Percentiles rank a stretch among this genome's conserved stretches.
These are phyloP conservation scores for Eupithecia pulchellata DNA, from an alignment of 2,888 invertebrate genomes.

Conservation along the genomic window DNA sequence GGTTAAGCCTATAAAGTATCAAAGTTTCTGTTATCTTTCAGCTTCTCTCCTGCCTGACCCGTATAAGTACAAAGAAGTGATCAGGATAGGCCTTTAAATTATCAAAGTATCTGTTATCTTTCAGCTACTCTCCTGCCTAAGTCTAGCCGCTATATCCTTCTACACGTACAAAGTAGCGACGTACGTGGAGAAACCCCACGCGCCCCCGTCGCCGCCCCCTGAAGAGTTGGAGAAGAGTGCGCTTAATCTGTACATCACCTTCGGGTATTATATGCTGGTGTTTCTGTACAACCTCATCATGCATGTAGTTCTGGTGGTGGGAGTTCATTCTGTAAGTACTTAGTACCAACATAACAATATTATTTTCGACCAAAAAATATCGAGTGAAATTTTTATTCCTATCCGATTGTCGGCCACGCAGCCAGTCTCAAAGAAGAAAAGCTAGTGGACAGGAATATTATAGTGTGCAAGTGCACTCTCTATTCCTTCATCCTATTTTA, in stretches of 20 bases:
- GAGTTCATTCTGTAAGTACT: slow-evolving; percentile 67
- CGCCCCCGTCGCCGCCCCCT: slow-evolving; percentile 48
- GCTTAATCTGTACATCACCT: slow-evolving; percentile 66
- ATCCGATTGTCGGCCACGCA: too few relatives aligned
- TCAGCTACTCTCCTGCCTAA: slow-evolving; percentile 62
- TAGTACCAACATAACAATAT: too few relatives aligned
- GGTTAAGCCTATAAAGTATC: too few relatives aligned
- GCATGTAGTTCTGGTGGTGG: slow-evolving; percentile 65
- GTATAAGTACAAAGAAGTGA: background rate
- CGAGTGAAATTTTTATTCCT: too few relatives aligned
- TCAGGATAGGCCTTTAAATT: too few relatives aligned
- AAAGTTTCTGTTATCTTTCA: too few relatives aligned
- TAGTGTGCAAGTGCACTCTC: too few relatives aligned
- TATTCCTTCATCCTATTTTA: too few relatives aligned
- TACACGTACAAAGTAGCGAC: slow-evolving; percentile 62
- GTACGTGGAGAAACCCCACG: slow-evolving; percentile 48
- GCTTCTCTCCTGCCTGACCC: background rate
- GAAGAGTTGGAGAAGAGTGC: slow-evolving; percentile 60
- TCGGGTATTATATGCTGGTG: slow-evolving; percentile 66
- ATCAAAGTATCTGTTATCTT: slow-evolving; percentile 45
- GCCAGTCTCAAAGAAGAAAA: too few relatives aligned
- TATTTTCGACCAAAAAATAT: too few relatives aligned
- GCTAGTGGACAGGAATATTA: too few relatives aligned
- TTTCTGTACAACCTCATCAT: slow-evolving; percentile 64
- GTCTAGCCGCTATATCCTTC: slow-evolving; percentile 54